A percentile compares a stretch with the other conserved stretches of the same genome.
Evolutionary conservation across 1,140 invertebrate species (phyloP).

Genomic region (Nasonia vitripennis): DNA sequence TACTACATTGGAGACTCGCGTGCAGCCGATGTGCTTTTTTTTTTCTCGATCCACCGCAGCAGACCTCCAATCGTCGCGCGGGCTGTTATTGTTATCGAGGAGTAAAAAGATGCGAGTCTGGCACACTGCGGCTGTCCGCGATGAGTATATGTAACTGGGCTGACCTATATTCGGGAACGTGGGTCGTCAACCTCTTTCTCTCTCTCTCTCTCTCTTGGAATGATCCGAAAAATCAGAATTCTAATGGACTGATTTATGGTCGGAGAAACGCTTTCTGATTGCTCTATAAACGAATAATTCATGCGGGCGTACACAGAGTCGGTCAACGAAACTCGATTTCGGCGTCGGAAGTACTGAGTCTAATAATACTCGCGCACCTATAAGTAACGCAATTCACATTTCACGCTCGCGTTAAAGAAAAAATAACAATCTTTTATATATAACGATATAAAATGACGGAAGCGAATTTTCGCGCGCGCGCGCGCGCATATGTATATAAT

Average conservation of each 20-base stretch:
- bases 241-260: slow-evolving; percentile 18
- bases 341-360: not conserved
- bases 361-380: not conserved
- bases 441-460: not conserved
- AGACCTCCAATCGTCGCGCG: too few species aligned
- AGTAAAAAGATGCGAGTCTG: not conserved
- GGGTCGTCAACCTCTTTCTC: not conserved
- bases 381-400: not conserved
- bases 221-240: slow-evolving; percentile 26
- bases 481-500: not conserved
- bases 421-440: not conserved
- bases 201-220: not conserved
- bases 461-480: not conserved
- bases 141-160: not conserved
- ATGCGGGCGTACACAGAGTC: not conserved
- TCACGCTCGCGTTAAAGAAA: too few species aligned
- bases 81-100: not conserved
- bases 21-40: not conserved
- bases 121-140: not conserved
- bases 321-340: slow-evolving; percentile 14
- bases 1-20: too few species aligned
- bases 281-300: slow-evolving; percentile 21
- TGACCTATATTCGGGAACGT: slow-evolving; percentile 6
- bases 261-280: not conserved
- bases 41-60: not conserved